These are phyloP conservation scores for Sminthurides bifidus DNA, from an alignment of 1,140 invertebrate genomes.

Conservation along the genomic window DNA sequence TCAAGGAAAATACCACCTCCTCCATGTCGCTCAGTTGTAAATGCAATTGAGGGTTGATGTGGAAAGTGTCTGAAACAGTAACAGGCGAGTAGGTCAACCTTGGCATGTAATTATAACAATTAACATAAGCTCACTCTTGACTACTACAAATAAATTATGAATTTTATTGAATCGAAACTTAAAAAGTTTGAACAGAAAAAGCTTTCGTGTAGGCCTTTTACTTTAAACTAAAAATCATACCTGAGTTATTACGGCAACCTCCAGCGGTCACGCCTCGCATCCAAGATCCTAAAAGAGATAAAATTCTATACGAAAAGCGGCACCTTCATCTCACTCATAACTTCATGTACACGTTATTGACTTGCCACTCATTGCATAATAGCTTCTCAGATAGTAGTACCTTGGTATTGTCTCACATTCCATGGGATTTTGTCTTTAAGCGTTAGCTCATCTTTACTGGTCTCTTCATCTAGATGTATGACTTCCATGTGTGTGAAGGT, in stretches of 20 bases:
- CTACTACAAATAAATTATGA: too few species aligned
- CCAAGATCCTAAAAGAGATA: constrained; percentile 45
- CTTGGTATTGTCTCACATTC: constrained; percentile 73
- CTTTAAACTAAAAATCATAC: constrained; percentile 37
- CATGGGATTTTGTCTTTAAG: constrained; percentile 64
- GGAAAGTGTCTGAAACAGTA: constrained; percentile 66
- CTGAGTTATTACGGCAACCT: constrained; percentile 77
- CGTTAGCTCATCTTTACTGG: constrained; percentile 67
- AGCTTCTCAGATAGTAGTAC: constrained; percentile 32
- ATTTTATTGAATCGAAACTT: neutral
- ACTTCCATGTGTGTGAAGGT: constrained; percentile 74
- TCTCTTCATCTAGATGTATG: constrained; percentile 75
- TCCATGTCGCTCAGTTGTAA: constrained; percentile 67
- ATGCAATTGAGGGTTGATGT: constrained; percentile 83
- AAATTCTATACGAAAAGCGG: constrained; percentile 4
- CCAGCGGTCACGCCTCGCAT: constrained; percentile 76
- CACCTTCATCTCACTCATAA: neutral
- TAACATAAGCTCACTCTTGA: too few species aligned
- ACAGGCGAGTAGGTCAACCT: too few species aligned
- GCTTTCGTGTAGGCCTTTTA: neutral
- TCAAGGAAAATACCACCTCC: constrained; percentile 72
- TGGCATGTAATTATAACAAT: too few species aligned
- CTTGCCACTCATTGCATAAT: neutral
- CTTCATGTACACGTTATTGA: neutral
- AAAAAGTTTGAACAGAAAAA: neutral